phyloP scores from a whole-genome alignment of 1,140 invertebrate species.

The Dinothrombium tinctorium region DNA sequence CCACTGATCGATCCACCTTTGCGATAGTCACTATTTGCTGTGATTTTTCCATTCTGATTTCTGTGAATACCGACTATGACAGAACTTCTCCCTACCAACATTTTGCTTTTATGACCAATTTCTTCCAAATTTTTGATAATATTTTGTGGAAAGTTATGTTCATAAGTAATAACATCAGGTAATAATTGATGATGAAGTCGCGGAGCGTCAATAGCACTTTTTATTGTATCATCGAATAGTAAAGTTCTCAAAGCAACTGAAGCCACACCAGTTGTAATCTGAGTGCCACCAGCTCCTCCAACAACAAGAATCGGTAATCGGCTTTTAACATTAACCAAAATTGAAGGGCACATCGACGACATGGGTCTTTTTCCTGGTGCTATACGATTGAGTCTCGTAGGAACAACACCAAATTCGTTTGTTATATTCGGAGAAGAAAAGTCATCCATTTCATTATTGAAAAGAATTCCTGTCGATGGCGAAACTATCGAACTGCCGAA shows the following conservation, averaged over 20 bases:
- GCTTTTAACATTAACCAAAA: slow-evolving; percentile 38
- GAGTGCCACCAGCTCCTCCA: slow-evolving; percentile 75
- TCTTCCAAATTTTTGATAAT: slow-evolving; percentile 36
- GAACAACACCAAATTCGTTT: slow-evolving; percentile 51
- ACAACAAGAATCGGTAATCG: slow-evolving; percentile 50
- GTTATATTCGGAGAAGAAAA: slow-evolving; percentile 51
- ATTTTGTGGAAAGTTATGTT: slow-evolving; percentile 43
- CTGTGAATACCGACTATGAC: slow-evolving; percentile 40
- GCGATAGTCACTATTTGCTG: slow-evolving; percentile 52
- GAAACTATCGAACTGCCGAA: slow-evolving; percentile 25
- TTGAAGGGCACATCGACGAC: slow-evolving; percentile 71
- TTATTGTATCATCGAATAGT: slow-evolving; percentile 61
- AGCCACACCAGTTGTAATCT: slow-evolving; percentile 61
- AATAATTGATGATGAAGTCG: slow-evolving; percentile 77
- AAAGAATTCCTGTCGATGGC: slow-evolving; percentile 57
- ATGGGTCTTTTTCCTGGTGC: slow-evolving; percentile 50
- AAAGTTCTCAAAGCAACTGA: slow-evolving; percentile 51
- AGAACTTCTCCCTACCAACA: slow-evolving; percentile 32
- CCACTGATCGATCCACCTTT: slow-evolving; percentile 56
- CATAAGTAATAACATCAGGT: slow-evolving; percentile 55
- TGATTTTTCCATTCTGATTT: slow-evolving; percentile 30
- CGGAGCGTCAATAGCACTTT: slow-evolving; percentile 59
- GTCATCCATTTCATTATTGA: slow-evolving; percentile 89
- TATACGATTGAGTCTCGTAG: slow-evolving; percentile 54
- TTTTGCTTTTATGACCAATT: slow-evolving; percentile 36